Conservation (phyloP, 2,888 invertebrate species). For the Ormyrus labotus region DNA sequence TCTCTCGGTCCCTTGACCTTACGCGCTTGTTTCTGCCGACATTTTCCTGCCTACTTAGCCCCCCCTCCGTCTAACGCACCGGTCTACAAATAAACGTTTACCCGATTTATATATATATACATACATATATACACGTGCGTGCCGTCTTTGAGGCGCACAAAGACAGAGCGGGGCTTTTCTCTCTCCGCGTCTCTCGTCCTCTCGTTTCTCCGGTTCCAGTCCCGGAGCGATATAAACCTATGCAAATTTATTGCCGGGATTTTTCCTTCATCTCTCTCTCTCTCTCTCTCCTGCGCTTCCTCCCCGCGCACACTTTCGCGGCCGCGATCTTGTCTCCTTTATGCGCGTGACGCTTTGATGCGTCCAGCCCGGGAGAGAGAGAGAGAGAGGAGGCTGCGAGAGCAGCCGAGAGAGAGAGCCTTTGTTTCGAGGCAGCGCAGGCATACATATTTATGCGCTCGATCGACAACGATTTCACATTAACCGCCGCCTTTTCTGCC, state of each 20-base stretch:
- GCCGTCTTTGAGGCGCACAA: not conserved
- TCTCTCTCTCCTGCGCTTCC: too few relatives aligned
- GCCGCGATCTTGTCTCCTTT: constrained; percentile 43
- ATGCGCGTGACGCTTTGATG: constrained; percentile 29
- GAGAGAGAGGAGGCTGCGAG: constrained; percentile 2
- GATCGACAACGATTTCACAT: constrained; percentile 52
- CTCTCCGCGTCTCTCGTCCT: constrained; percentile 14
- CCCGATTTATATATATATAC: not conserved
- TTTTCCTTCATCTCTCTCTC: constrained; percentile 21
- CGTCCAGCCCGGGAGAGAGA: not conserved
- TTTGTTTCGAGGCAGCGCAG: not conserved
- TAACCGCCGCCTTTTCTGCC: constrained; percentile 7
- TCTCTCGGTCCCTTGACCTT: constrained; percentile 66
- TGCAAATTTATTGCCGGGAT: constrained; percentile 50
- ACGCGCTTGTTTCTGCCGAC: constrained; percentile 57
- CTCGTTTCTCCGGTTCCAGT: constrained; percentile 47
- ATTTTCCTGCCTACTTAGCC: not conserved
- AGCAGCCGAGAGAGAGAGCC: not conserved
- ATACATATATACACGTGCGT: not conserved
- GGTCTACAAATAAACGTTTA: not conserved
- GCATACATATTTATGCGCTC: constrained; percentile 42
- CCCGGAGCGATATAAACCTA: constrained; percentile 42
- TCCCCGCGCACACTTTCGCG: not conserved
- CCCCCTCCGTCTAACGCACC: not conserved
- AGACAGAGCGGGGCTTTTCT: constrained; percentile 22